A percentile compares a stretch with the other conserved stretches of the same genome.
Conservation (phyloP, 2,888 invertebrate species). For the Archips xylosteana region DNA sequence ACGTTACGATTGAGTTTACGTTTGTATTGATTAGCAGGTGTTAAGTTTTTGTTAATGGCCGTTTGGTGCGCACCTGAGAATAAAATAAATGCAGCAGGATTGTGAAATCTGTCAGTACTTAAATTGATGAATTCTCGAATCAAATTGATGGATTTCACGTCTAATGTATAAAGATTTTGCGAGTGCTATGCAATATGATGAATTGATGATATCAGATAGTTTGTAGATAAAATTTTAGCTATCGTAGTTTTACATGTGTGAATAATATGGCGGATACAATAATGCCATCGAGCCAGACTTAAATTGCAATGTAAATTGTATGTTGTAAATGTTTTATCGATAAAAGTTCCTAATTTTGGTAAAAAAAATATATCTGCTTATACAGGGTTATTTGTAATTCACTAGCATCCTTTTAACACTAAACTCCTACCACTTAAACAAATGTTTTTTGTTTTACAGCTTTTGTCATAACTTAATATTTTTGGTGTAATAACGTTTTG, state of each 20-base stretch:
- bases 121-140: background rate
- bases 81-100: background rate
- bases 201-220: background rate
- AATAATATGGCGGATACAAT: background rate
- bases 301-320: too few species aligned
- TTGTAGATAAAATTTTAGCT: background rate
- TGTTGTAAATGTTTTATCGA: too few species aligned
- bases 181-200: background rate
- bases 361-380: too few species aligned
- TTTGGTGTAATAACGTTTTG: too few species aligned
- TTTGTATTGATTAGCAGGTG: constrained; percentile 6
- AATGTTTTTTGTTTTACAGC: too few species aligned
- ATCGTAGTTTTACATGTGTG: background rate
- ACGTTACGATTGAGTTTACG: constrained; percentile 19
- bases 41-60: background rate
- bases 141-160: background rate
- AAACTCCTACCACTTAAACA: too few species aligned
- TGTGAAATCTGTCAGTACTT: background rate
- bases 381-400: too few species aligned
- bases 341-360: too few species aligned
- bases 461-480: too few species aligned
- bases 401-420: too few species aligned
- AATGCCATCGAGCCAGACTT: too few species aligned
- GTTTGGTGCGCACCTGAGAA: background rate
- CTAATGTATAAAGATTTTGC: background rate